Conservation (phyloP, 2,113 vertebrate genomes). For the Callopanchax toddi region DNA sequence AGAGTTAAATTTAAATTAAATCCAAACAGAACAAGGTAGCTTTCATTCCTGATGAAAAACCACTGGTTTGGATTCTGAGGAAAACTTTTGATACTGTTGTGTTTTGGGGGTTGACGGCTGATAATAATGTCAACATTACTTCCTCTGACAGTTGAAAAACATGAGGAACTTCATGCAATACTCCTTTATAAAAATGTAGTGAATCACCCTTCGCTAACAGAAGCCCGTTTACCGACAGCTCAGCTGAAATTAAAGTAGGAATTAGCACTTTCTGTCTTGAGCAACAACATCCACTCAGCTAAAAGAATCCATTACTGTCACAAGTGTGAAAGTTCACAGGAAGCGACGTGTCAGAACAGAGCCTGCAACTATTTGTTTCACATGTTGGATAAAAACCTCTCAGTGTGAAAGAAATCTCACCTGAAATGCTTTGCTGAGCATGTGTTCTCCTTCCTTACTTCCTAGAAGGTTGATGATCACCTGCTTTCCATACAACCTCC, state of each 20-base stretch:
- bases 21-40: not conserved
- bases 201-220: not conserved
- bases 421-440: slow-evolving; percentile 99
- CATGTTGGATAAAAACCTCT: no score
- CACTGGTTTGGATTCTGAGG: not conserved
- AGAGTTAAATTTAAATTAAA: not conserved
- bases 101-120: not conserved
- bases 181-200: not conserved
- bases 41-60: slow-evolving; percentile 7
- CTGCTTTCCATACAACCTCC: slow-evolving; percentile 93
- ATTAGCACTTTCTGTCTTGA: slow-evolving; percentile 8
- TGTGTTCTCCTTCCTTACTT: slow-evolving; percentile 96
- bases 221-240: not conserved
- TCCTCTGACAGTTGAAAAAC: no score
- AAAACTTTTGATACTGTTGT: not conserved
- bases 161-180: no score
- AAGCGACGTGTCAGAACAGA: not conserved
- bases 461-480: slow-evolving; percentile 96
- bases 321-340: not conserved
- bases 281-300: not conserved
- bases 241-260: not conserved
- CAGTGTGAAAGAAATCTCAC: slow-evolving; percentile 76
- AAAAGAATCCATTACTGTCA: not conserved
- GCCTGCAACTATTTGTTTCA: not conserved
- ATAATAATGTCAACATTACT: not conserved